Evolutionary conservation across 1,140 invertebrate species (phyloP).

Genomic region (Diprion similis): DNA sequence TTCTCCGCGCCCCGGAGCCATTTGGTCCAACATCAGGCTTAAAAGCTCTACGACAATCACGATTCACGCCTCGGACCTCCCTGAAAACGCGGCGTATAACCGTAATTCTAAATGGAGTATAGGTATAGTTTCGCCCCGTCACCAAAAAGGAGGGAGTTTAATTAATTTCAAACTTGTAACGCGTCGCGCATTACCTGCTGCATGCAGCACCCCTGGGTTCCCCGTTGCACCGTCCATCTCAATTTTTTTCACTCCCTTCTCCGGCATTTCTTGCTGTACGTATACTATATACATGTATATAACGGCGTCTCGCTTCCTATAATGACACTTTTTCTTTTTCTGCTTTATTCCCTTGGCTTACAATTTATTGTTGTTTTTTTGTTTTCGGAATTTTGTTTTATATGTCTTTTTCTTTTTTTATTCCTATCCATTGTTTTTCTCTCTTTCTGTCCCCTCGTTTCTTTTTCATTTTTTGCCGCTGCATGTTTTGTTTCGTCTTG

Average conservation of each 20-base stretch:
- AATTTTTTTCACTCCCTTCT: no score
- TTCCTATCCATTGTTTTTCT: no score
- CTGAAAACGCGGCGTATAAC: neutral
- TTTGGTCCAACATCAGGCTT: neutral
- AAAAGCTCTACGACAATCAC: neutral
- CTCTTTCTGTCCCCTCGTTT: no score
- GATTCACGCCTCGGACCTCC: slow-evolving; percentile 6
- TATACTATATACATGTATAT: neutral
- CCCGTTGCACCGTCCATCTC: no score
- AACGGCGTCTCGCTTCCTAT: neutral
- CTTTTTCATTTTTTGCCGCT: no score
- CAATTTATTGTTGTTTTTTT: neutral
- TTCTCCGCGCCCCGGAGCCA: neutral
- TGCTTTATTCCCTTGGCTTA: neutral
- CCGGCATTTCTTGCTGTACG: no score
- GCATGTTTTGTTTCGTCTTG: no score
- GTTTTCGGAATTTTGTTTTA: neutral
- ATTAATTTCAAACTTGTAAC: slow-evolving; percentile 1
- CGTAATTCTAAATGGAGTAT: no score
- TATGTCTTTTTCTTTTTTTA: no score
- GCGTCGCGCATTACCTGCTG: no score
- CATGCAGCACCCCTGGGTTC: no score
- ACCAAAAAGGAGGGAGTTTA: neutral
- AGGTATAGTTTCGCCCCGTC: no score
- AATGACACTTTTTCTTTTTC: neutral